These are phyloP conservation scores for Platycnemis pennipes DNA, from an alignment of 2,888 invertebrate genomes.

Conservation along the genomic window DNA sequence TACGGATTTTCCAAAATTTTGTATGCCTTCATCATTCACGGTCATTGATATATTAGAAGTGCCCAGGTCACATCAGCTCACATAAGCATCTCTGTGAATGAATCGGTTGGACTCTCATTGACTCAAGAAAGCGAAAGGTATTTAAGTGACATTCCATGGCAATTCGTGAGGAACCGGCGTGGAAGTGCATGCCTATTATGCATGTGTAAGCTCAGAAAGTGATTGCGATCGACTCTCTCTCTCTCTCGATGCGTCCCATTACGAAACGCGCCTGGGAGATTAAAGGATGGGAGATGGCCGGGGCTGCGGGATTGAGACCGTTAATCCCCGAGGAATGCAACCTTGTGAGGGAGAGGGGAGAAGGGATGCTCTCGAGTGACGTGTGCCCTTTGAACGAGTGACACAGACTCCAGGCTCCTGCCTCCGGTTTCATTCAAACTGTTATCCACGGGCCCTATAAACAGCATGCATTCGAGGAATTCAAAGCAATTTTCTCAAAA, in stretches of 20 bases:
- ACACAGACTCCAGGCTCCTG: neutral
- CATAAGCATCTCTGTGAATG: too few relatives aligned
- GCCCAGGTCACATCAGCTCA: too few relatives aligned
- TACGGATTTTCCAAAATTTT: too few relatives aligned
- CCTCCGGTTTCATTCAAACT: too few relatives aligned
- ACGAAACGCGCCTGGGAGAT: neutral
- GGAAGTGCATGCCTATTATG: neutral
- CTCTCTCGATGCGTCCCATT: neutral
- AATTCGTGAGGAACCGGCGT: neutral
- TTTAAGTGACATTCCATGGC: too few relatives aligned
- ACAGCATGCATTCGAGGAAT: too few relatives aligned
- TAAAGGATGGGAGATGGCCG: neutral
- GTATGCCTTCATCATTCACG: too few relatives aligned
- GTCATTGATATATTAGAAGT: too few relatives aligned
- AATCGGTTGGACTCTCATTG: too few relatives aligned
- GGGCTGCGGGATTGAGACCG: neutral
- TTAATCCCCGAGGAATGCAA: neutral
- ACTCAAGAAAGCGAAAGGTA: too few relatives aligned
- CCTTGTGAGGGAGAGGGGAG: neutral
- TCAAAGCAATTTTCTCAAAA: too few relatives aligned
- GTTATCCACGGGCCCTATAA: too few relatives aligned
- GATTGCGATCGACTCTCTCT: neutral
- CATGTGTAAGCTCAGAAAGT: neutral
- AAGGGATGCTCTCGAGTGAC: neutral
- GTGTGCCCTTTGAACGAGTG: neutral